A percentile compares a stretch with the other conserved stretches of the same genome.
Evolutionary conservation across 2,888 invertebrate genomes (phyloP).

Genomic region (Bursaphelenchus okinawaensis): DNA sequence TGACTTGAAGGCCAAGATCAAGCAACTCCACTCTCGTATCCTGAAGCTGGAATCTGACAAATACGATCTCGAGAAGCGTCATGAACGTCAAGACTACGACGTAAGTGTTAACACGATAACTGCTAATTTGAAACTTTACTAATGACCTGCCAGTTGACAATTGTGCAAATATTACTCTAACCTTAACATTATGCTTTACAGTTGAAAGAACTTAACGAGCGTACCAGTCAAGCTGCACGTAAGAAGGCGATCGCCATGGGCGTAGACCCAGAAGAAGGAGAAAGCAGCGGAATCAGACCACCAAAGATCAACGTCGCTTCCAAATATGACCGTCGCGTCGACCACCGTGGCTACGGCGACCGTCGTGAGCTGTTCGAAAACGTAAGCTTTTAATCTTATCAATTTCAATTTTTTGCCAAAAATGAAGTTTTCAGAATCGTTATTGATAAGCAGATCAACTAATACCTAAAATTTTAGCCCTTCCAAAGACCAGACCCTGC

Average conservation of each 20-base stretch:
- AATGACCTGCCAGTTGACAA: too few species aligned
- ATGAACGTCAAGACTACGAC: constrained; percentile 52
- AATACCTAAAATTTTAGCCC: too few species aligned
- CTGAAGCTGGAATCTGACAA: constrained; percentile 56
- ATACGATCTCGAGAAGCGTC: constrained; percentile 57
- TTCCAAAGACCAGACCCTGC: constrained; percentile 34
- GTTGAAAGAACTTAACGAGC: constrained; percentile 54
- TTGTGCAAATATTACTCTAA: neutral
- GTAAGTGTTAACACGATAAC: too few species aligned
- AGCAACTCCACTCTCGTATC: constrained; percentile 51
- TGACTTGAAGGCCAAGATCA: constrained; percentile 55
- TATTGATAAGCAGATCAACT: neutral
- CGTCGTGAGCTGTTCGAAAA: constrained; percentile 38
- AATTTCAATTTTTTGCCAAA: too few species aligned
- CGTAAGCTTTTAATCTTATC: too few species aligned
- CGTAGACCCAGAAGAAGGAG: constrained; percentile 32
- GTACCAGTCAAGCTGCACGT: constrained; percentile 53
- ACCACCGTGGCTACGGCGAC: constrained; percentile 68
- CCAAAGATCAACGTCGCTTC: constrained; percentile 95
- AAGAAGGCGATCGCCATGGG: constrained; percentile 57
- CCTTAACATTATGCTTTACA: too few species aligned
- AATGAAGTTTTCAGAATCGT: neutral
- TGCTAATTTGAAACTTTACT: too few species aligned
- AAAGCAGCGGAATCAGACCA: constrained; percentile 7
- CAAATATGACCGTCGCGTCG: constrained; percentile 91